phyloP scores from a whole-genome alignment of 2,797 vertebrate genomes.

The Molossus alvarezi region DNA sequence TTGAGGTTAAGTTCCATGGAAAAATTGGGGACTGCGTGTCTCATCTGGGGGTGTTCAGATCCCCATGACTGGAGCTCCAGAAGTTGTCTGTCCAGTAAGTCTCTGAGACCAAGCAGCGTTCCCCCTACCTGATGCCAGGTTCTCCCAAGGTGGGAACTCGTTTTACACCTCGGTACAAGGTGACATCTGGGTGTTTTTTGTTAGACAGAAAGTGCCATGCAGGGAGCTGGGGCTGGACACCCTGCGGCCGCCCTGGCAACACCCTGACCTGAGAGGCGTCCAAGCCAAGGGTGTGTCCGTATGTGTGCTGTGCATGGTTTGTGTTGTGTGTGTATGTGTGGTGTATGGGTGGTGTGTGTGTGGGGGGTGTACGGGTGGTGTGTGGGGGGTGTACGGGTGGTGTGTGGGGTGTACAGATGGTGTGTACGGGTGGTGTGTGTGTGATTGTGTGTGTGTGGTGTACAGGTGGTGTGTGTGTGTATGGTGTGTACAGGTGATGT shows the following conservation, averaged over 20 bases:
- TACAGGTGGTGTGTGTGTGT: no score
- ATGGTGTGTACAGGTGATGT: no score
- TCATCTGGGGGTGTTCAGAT: neutral
- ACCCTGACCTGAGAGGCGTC: no score
- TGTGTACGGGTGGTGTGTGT: no score
- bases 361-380: no score
- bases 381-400: no score
- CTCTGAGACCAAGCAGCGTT: neutral
- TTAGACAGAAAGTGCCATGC: neutral
- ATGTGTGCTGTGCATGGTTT: neutral
- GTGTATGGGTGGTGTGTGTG: neutral
- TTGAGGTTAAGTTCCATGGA: conserved; percentile 38
- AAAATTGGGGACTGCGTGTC: conserved; percentile 28
- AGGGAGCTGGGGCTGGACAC: neutral
- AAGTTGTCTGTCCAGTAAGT: neutral
- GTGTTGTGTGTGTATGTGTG: neutral
- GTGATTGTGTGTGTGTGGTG: no score
- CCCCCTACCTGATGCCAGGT: neutral
- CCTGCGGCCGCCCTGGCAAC: no score
- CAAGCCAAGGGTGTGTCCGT: no score
- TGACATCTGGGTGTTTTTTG: neutral
- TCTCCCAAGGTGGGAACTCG: neutral
- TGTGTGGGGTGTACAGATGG: no score
- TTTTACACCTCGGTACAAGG: neutral
- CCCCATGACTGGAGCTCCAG: neutral